These are phyloP conservation scores for Apodemus speciosus DNA, from an alignment of 2,113 vertebrate genomes.

Conservation along the genomic window DNA sequence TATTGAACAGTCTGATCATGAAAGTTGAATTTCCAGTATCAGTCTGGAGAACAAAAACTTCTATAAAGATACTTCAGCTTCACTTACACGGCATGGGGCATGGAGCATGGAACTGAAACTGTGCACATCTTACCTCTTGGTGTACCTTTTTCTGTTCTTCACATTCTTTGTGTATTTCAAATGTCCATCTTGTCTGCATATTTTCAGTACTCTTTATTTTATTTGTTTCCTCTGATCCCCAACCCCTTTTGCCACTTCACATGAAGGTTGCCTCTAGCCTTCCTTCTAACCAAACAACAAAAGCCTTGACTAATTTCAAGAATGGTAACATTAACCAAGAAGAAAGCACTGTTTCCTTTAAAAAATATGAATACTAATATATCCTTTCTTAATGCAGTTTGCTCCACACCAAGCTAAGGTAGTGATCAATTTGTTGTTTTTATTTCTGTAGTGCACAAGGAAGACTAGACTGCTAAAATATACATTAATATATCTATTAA, in stretches of 20 bases:
- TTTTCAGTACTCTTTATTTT: background rate
- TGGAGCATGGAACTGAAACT: background rate
- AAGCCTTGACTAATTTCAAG: background rate
- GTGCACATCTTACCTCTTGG: background rate
- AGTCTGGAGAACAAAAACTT: background rate
- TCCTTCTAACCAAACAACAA: background rate
- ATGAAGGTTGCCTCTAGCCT: background rate
- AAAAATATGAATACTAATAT: background rate
- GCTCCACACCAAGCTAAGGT: background rate
- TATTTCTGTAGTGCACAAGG: background rate
- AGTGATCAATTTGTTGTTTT: background rate
- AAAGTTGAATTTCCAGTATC: background rate
- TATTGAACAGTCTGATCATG: background rate
- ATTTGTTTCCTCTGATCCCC: background rate
- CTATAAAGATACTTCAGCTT: background rate
- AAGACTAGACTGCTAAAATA: background rate
- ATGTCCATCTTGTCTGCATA: background rate
- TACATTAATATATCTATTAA: too few species aligned
- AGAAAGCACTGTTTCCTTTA: background rate
- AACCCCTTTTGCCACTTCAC: background rate
- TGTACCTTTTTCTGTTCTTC: background rate
- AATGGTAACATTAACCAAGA: background rate
- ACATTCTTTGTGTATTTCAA: background rate
- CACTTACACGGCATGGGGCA: background rate
- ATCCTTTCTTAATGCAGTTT: too few species aligned